Conservation (phyloP, 1,140 invertebrate species). For the Babylonia areolata region DNA sequence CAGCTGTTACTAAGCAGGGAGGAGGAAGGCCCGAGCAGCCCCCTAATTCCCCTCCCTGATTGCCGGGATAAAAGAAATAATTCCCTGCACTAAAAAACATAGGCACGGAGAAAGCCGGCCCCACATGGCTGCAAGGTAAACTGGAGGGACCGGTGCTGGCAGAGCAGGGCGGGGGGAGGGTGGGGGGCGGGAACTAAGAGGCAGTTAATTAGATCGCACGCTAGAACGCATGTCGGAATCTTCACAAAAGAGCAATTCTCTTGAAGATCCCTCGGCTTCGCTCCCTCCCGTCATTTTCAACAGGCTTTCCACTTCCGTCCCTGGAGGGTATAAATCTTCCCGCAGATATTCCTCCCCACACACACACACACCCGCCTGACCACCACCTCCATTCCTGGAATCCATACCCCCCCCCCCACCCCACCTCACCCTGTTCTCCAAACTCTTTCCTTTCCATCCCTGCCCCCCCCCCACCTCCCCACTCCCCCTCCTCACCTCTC, state of each 20-base stretch:
- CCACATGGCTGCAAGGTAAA: too few relatives aligned
- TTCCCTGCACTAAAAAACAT: too few relatives aligned
- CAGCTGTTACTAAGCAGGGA: too few relatives aligned
- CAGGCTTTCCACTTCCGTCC: constrained; percentile 1
- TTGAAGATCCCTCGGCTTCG: background rate
- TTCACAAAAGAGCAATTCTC: constrained; percentile 24
- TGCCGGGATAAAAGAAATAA: too few relatives aligned
- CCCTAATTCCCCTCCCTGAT: too few relatives aligned
- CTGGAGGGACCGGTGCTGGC: too few relatives aligned
- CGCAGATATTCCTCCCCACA: background rate
- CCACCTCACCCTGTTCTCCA: background rate
- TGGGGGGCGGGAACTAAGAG: background rate
- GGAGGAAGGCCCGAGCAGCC: too few relatives aligned
- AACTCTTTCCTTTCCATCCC: background rate
- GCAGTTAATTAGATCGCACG: constrained; percentile 28
- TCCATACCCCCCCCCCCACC: background rate
- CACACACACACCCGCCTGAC: background rate
- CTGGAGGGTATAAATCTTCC: constrained; percentile 19
- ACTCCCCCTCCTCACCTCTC: background rate
- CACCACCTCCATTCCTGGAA: background rate
- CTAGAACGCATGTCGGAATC: constrained; percentile 19
- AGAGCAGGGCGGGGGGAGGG: background rate
- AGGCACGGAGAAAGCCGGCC: too few relatives aligned
- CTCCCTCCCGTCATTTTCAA: constrained; percentile 5
- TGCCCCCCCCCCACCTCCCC: background rate